Evolutionary conservation across 2,888 invertebrate species (phyloP).

Genomic region (Apamea crenata): DNA sequence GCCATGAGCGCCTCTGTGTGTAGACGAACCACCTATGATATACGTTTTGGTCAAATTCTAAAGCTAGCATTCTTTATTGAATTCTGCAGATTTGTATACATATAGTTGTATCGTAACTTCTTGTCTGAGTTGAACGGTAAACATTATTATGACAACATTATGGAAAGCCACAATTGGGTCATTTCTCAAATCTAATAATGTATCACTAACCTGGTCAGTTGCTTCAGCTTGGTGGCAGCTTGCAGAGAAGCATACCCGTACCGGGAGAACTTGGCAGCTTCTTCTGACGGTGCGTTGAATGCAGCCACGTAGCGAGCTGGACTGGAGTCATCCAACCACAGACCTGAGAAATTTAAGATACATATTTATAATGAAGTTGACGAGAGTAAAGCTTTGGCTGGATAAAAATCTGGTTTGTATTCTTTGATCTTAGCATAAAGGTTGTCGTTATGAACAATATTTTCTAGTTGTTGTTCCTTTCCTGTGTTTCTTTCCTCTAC

Average conservation of each 20-base stretch:
- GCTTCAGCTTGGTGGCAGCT: constrained; percentile 91
- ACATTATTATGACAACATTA: not conserved
- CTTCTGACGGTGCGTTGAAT: constrained; percentile 92
- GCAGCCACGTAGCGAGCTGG: constrained; percentile 93
- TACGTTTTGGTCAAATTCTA: no score
- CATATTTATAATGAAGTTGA: not conserved
- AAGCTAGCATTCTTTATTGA: no score
- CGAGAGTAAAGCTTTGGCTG: not conserved
- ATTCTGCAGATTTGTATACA: no score
- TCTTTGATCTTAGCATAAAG: not conserved
- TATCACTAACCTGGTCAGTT: constrained; percentile 89
- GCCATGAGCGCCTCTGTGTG: no score
- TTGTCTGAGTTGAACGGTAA: not conserved
- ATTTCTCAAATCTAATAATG: not conserved
- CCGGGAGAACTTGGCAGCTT: constrained; percentile 90
- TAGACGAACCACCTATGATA: no score
- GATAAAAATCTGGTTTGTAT: no score
- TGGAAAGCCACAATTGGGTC: not conserved
- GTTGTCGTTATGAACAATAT: not conserved
- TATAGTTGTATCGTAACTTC: not conserved
- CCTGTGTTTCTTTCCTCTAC: no score
- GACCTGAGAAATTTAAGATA: constrained; percentile 84
- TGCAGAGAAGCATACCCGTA: constrained; percentile 93
- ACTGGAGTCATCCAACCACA: constrained; percentile 91
- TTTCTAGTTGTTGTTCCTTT: not conserved